A percentile compares a stretch with the other conserved stretches of the same genome.
Evolutionary conservation across 1,140 invertebrate species (phyloP).

Genomic region (Tetraneura akinire): DNA sequence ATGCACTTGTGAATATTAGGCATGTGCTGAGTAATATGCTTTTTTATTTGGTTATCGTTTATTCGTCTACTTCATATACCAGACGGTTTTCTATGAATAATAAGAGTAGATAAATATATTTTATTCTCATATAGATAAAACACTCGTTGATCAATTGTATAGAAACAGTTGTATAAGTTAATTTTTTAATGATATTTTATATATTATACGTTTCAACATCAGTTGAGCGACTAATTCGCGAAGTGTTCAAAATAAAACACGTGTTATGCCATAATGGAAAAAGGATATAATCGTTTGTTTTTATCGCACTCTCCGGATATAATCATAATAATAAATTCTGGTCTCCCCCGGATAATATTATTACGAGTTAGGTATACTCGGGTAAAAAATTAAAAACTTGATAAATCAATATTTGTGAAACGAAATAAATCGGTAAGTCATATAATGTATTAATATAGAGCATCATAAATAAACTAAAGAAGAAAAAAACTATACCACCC

Average conservation of each 20-base stretch:
- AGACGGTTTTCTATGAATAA: too few species aligned
- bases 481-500: not conserved
- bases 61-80: too few species aligned
- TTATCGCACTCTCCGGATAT: not conserved
- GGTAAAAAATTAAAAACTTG: not conserved
- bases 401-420: not conserved
- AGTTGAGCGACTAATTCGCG: not conserved
- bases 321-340: not conserved
- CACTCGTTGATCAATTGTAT: too few species aligned
- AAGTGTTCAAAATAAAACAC: not conserved
- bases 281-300: conserved; percentile 26
- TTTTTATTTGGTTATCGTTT: too few species aligned
- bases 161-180: too few species aligned
- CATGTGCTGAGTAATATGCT: too few species aligned
- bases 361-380: too few species aligned
- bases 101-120: too few species aligned
- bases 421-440: not conserved
- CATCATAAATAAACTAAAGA: not conserved
- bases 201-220: too few species aligned
- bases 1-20: too few species aligned
- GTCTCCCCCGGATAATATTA: not conserved
- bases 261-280: not conserved
- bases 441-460: not conserved
- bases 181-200: too few species aligned
- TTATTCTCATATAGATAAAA: too few species aligned